Evolutionary conservation across 1,140 invertebrate genomes (phyloP), one percentile per base, ranked within the genome.

Genomic region (Globodera rostochiensis): DNA sequence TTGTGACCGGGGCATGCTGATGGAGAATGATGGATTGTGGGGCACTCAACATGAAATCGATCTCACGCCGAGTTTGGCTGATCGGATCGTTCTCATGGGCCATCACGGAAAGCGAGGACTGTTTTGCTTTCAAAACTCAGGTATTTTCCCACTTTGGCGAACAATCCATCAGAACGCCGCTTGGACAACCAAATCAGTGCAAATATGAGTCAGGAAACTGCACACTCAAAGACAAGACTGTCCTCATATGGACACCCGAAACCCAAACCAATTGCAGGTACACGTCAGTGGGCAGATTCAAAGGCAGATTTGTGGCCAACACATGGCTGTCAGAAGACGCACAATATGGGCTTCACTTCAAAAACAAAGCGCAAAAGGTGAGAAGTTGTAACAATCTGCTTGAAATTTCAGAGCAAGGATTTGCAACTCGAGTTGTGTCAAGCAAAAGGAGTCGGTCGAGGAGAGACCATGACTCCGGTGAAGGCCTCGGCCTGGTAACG

Each of bases 241-340:
- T 74, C 8, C 25, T 74, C 6, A 9, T 36, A 4, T 74, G 73
- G 73, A 8, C 49, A 46, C 73, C 73, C 4, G 36, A 25, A 6
- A 74, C 36, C 3, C 8, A 46, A 8, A 3, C n/a, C 8, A 74
- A 53, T 49, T 74, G 73, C 36, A 25, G 73, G 11, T 74, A 74
- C 25, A 46, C 21, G 0, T 7, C 6, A 4, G 45, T 74, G 8
- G 73, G 73, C 7, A 36, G n/a, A 8, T 74, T n/a, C 7, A n/a
- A 74, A 74, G 73, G 73, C 21, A 45, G 21, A 45, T 36, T 21
- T 25, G 49, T 74, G 21, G 25, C 8, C 21, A 74, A 74, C 36
- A 46, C 73, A 25, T 74, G 73, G 73, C 73, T 74, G n/a, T 74
- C 73, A 0, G 73, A 74, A 4, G 73, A 74, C 0, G 73, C 73